These are phyloP conservation scores for Potamilus streckersoni DNA, from an alignment of 1,140 invertebrate species.

Conservation along the genomic window DNA sequence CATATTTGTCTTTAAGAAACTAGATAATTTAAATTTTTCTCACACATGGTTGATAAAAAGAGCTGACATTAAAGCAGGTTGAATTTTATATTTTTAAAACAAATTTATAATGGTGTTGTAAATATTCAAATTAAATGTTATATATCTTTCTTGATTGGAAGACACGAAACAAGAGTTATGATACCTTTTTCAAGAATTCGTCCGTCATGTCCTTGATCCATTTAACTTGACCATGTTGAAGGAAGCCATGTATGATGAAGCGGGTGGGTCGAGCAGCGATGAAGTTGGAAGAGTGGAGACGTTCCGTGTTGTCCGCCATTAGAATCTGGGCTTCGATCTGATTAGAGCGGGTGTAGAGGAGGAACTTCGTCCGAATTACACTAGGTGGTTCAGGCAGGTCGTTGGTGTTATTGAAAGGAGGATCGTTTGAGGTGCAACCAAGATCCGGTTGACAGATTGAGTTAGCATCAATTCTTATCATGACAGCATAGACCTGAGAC, in stretches of 20 bases:
- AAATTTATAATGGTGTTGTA: too few relatives aligned
- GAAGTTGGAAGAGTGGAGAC: slow-evolving; percentile 32
- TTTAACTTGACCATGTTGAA: slow-evolving; percentile 85
- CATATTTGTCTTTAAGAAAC: too few relatives aligned
- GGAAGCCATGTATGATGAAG: slow-evolving; percentile 95
- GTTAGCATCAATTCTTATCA: too few relatives aligned
- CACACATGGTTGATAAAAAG: too few relatives aligned
- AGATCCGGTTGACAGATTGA: slow-evolving; percentile 9
- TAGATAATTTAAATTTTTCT: too few relatives aligned
- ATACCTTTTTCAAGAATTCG: slow-evolving; percentile 49
- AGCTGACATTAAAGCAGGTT: too few relatives aligned
- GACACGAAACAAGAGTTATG: too few relatives aligned
- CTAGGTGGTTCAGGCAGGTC: slow-evolving; percentile 41
- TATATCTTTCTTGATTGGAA: too few relatives aligned
- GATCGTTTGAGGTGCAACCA: slow-evolving; percentile 47
- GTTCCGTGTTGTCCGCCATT: neutral
- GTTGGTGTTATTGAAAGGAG: slow-evolving; percentile 48
- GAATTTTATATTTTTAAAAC: too few relatives aligned
- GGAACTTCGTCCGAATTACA: slow-evolving; percentile 35
- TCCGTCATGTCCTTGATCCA: slow-evolving; percentile 76
- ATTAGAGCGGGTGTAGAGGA: slow-evolving; percentile 24
- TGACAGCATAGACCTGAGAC: too few relatives aligned
- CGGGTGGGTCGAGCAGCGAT: slow-evolving; percentile 67
- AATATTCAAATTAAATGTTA: too few relatives aligned
- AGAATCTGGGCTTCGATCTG: slow-evolving; percentile 7